Conservation (phyloP, 2,113 vertebrate genomes). For the Rallus limicola region DNA sequence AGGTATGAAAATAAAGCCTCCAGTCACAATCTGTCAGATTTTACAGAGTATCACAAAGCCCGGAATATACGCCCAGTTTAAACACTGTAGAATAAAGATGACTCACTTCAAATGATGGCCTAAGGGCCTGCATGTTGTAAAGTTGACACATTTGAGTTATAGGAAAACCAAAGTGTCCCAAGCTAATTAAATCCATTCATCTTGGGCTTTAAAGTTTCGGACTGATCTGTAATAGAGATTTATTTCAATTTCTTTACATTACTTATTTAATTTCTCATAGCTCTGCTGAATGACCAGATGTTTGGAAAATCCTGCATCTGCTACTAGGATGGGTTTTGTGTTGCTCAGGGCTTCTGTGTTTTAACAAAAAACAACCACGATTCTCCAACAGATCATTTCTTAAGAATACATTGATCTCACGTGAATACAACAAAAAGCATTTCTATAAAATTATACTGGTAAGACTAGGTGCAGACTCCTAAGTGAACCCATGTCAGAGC, state of each 20-base stretch:
- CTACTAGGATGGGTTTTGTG: not conserved
- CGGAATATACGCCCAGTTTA: not conserved
- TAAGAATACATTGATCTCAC: not conserved
- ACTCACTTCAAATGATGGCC: not conserved
- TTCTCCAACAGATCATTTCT: not conserved
- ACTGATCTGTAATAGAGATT: slow-evolving; percentile 7
- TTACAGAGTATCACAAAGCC: not conserved
- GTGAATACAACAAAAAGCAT: not conserved
- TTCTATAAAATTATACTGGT: not conserved
- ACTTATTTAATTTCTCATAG: not conserved
- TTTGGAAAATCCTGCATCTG: not conserved
- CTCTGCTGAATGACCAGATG: not conserved
- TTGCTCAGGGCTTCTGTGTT: not conserved
- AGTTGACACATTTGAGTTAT: not conserved
- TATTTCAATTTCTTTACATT: not conserved
- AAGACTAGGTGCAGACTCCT: not conserved
- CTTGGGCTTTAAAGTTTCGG: slow-evolving; percentile 4
- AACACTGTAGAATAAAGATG: slow-evolving; percentile 19
- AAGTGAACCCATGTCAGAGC: not conserved
- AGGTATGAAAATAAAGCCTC: slow-evolving; percentile 17
- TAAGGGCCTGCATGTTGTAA: not conserved
- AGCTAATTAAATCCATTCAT: slow-evolving; percentile 54
- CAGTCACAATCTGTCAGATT: not conserved
- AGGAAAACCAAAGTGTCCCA: slow-evolving; percentile 11
- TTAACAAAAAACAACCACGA: rapidly evolving